Evolutionary conservation across 2,888 invertebrate species (phyloP).

Genomic region (Thyatira batis): DNA sequence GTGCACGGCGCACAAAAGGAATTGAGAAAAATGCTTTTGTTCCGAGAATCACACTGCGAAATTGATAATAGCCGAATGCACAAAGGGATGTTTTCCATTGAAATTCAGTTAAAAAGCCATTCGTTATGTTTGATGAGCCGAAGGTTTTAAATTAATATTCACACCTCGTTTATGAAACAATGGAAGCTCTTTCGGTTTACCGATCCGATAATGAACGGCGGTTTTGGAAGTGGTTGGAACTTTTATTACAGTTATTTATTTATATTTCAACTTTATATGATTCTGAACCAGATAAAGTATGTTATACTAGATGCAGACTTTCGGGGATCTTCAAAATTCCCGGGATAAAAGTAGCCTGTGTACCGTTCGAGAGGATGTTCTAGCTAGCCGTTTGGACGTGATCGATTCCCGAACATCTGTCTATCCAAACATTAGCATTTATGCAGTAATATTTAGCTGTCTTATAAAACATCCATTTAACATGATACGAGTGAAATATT

Average conservation of each 20-base stretch:
- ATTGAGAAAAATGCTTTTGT: background rate
- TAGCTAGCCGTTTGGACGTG: too few relatives aligned
- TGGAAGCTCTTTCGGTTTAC: background rate
- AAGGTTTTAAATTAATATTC: background rate
- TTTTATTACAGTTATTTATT: too few relatives aligned
- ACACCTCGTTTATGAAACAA: background rate
- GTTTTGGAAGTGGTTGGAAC: background rate
- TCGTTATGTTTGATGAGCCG: background rate
- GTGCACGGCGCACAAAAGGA: background rate
- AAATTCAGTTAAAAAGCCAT: background rate
- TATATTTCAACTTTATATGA: background rate
- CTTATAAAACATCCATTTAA: too few relatives aligned
- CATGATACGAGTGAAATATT: too few relatives aligned
- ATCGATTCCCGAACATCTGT: too few relatives aligned
- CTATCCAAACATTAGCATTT: too few relatives aligned
- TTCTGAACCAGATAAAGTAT: background rate
- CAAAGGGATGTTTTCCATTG: background rate
- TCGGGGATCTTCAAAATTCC: too few relatives aligned
- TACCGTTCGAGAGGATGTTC: too few relatives aligned
- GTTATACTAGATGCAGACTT: too few relatives aligned
- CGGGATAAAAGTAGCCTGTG: too few relatives aligned
- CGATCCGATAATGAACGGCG: background rate
- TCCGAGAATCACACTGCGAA: background rate
- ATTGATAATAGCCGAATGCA: background rate
- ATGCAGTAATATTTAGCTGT: too few relatives aligned